Conservation (phyloP, 2,888 invertebrate genomes). For the Drosophila rellima region DNA sequence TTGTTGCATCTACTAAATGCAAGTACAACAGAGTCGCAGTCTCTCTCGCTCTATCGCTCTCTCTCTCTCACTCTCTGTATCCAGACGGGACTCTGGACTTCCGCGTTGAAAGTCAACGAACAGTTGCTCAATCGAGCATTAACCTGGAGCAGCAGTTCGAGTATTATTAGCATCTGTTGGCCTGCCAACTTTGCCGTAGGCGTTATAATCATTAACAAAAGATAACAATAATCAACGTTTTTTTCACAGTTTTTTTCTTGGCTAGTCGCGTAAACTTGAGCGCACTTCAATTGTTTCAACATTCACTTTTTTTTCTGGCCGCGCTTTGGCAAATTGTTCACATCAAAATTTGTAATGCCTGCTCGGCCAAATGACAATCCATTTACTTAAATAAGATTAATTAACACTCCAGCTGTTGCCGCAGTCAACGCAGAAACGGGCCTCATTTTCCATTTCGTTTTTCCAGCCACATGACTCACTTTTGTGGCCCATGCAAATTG, state of each 20-base stretch:
- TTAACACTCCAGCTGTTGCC: conserved; percentile 60
- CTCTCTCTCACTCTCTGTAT: conserved; percentile 3
- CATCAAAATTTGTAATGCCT: conserved; percentile 66
- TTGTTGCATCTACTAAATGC: conserved; percentile 60
- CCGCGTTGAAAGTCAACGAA: conserved; percentile 76
- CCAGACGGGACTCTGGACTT: conserved; percentile 48
- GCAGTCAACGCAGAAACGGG: conserved; percentile 41
- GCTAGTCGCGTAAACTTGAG: conserved; percentile 46
- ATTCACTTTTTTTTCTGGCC: conserved; percentile 67
- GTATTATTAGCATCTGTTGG: conserved; percentile 41
- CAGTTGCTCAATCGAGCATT: conserved; percentile 77
- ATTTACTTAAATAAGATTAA: conserved; percentile 75
- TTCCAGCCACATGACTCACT: conserved; percentile 45
- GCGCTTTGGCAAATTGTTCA: conserved; percentile 35
- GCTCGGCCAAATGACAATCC: conserved; percentile 68
- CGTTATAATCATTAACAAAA: conserved; percentile 76
- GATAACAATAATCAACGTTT: conserved; percentile 69
- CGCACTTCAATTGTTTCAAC: conserved; percentile 70
- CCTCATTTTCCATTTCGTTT: conserved; percentile 47
- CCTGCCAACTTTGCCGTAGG: conserved; percentile 45
- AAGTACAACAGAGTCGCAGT: conserved; percentile 18
- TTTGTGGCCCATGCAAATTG: conserved; percentile 32
- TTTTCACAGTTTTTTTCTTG: conserved; percentile 7
- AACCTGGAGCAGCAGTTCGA: conserved; percentile 54
- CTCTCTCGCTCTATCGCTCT: background rate